These are phyloP conservation scores for Drosophila atripex DNA, from an alignment of 2,888 invertebrate species.

Conservation along the genomic window DNA sequence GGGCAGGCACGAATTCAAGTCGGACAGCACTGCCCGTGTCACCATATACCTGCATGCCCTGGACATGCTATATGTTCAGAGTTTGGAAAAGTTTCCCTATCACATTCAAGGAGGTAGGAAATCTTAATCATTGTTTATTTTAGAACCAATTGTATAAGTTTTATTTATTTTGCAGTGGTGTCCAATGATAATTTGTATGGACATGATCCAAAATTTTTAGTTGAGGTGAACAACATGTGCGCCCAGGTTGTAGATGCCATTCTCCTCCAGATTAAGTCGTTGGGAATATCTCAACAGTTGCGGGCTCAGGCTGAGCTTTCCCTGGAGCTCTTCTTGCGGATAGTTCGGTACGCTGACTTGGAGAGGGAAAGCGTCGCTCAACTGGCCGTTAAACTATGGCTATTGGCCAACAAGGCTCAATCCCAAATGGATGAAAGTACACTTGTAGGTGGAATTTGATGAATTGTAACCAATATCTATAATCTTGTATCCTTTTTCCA, in stretches of 20 bases:
- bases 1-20: conserved; percentile 89
- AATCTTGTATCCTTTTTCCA: conserved; percentile 32
- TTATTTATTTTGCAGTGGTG: conserved; percentile 86
- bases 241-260: conserved; percentile 91
- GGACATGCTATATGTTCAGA: conserved; percentile 90
- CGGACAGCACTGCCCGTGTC: conserved; percentile 87
- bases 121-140: not conserved
- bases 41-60: conserved; percentile 90
- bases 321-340: conserved; percentile 89
- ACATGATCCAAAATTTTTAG: conserved; percentile 92
- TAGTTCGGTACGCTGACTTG: conserved; percentile 88
- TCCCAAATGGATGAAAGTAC: conserved; percentile 85
- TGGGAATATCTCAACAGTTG: conserved; percentile 88
- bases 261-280: conserved; percentile 87
- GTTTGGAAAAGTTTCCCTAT: conserved; percentile 93
- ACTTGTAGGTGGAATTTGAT: conserved; percentile 60
- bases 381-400: conserved; percentile 92
- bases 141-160: not conserved
- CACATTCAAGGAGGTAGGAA: conserved; percentile 89
- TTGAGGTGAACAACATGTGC: conserved; percentile 91
- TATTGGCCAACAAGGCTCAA: conserved; percentile 88
- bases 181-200: conserved; percentile 97
- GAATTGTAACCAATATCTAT: not conserved
- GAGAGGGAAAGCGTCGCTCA: conserved; percentile 86
- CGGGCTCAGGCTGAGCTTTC: conserved; percentile 90